These are phyloP conservation scores for Halcyon badia DNA, from an alignment of 2,797 vertebrate genomes.

Conservation along the genomic window DNA sequence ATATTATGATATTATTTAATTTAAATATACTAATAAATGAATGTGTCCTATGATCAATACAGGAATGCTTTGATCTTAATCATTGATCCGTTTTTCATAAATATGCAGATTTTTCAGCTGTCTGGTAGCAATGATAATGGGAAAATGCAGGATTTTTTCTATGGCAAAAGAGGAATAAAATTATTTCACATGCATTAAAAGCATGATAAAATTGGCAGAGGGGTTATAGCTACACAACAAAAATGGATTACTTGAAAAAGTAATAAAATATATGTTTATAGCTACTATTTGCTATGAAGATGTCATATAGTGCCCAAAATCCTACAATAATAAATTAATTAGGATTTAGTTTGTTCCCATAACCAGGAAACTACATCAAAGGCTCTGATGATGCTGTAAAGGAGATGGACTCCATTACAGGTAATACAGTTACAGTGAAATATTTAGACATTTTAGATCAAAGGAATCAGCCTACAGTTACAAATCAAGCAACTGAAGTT, in stretches of 20 bases:
- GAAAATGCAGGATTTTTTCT: background rate
- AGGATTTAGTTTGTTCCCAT: background rate
- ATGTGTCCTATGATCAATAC: background rate
- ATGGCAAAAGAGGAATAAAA: background rate
- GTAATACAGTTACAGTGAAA: background rate
- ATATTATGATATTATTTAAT: background rate
- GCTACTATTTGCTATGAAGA: background rate
- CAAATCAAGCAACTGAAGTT: background rate
- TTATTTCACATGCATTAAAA: background rate
- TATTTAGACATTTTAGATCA: background rate
- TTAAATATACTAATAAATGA: background rate
- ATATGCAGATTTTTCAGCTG: constrained; percentile 8
- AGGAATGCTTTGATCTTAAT: constrained; percentile 25
- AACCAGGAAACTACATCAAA: background rate
- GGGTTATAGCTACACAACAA: background rate
- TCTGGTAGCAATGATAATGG: background rate
- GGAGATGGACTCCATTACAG: background rate
- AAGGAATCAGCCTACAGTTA: background rate
- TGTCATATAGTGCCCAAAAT: background rate
- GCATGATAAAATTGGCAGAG: background rate
- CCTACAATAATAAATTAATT: background rate
- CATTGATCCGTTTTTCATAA: constrained; percentile 23
- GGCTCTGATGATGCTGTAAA: background rate
- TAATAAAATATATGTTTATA: background rate
- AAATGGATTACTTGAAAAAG: background rate